phyloP scores from a whole-genome alignment of 2,113 vertebrate species.

The Larimichthys polyactis region DNA sequence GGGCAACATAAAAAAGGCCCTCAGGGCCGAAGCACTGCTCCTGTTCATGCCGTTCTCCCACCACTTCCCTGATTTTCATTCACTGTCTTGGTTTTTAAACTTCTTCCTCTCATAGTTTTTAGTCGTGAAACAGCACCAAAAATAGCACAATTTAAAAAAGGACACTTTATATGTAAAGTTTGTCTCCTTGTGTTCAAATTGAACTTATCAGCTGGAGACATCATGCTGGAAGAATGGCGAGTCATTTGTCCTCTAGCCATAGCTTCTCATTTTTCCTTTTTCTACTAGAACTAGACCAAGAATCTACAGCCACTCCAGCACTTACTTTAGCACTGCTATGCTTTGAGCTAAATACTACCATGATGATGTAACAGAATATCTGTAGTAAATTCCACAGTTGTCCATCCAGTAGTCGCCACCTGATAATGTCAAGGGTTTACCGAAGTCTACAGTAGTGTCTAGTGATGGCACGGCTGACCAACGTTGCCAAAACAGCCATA shows the following conservation, averaged over 20 bases:
- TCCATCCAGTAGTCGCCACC: no score
- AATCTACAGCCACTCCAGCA: neutral
- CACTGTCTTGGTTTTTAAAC: neutral
- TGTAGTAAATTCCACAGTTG: no score
- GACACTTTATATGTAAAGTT: neutral
- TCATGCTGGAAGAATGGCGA: constrained; percentile 9
- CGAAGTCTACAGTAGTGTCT: neutral
- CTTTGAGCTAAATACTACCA: neutral
- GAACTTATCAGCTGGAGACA: constrained; percentile 27
- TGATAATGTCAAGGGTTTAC: neutral
- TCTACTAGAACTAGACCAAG: neutral
- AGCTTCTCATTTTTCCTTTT: constrained; percentile 22
- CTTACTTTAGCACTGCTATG: neutral
- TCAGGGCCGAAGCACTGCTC: neutral
- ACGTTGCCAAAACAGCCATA: no score
- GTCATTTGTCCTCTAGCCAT: constrained; percentile 22
- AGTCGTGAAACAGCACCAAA: neutral
- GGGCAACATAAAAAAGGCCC: constrained; percentile 15
- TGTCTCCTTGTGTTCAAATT: neutral
- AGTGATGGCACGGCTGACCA: no score
- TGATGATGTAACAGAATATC: no score
- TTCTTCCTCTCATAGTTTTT: neutral
- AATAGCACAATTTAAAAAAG: constrained; percentile 1
- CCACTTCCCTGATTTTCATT: neutral
- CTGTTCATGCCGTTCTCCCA: neutral